Percentiles rank a stretch among this genome's conserved stretches.
phyloP scores from a whole-genome alignment of 2,797 vertebrate genomes.

The Sparidentex hasta region DNA sequence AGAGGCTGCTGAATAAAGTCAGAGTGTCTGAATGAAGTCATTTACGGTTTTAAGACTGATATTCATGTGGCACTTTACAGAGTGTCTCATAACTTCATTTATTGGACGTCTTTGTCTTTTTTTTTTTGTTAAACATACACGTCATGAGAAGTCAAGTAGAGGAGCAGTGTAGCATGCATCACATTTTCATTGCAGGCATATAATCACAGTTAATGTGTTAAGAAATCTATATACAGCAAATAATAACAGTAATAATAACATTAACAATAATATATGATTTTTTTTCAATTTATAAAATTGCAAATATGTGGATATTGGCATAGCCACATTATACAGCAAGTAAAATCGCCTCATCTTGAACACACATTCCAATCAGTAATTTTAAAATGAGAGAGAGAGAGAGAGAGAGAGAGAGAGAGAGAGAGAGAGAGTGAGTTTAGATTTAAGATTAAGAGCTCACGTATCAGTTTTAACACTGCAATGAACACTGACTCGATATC shows the following conservation, averaged over 20 bases:
- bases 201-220: slow-evolving; percentile 80
- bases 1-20: slow-evolving; percentile 37
- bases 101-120: slow-evolving; percentile 71
- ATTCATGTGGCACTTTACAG: slow-evolving; percentile 60
- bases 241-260: slow-evolving; percentile 59
- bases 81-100: slow-evolving; percentile 69
- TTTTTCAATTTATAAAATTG: slow-evolving; percentile 75
- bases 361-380: slow-evolving; percentile 68
- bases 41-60: slow-evolving; percentile 48
- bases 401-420: no score
- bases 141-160: slow-evolving; percentile 81
- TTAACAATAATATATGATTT: slow-evolving; percentile 51
- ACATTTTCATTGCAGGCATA: slow-evolving; percentile 84
- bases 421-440: slow-evolving; percentile 6
- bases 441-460: slow-evolving; percentile 66
- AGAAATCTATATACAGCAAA: slow-evolving; percentile 79
- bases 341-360: slow-evolving; percentile 57
- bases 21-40: not conserved
- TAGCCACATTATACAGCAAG: slow-evolving; percentile 69
- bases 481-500: slow-evolving; percentile 78
- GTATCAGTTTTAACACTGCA: slow-evolving; percentile 74
- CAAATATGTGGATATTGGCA: slow-evolving; percentile 72
- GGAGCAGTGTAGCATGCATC: slow-evolving; percentile 84
- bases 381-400: slow-evolving; percentile 11
- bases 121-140: slow-evolving; percentile 80